Conservation (phyloP, 2,113 vertebrate species). For the Vidua chalybeata region DNA sequence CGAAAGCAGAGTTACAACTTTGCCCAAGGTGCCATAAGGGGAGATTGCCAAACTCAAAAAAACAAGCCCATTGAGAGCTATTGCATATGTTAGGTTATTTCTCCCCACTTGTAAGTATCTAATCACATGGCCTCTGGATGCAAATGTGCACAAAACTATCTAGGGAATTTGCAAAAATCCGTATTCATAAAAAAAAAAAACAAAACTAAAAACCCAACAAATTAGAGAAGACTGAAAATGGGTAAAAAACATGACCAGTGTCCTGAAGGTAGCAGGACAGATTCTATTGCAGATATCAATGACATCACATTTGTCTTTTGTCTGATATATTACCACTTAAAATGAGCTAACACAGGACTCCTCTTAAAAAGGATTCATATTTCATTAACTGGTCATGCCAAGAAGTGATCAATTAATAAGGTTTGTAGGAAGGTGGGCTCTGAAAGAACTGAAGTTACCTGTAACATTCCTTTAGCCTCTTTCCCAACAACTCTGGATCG, state of each 20-base stretch:
- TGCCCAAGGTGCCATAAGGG: background rate
- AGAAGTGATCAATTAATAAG: background rate
- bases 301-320: background rate
- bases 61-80: background rate
- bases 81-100: background rate
- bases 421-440: background rate
- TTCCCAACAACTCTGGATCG: conserved; percentile 88
- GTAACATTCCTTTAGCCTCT: conserved; percentile 91
- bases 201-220: too few species aligned
- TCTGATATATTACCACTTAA: background rate
- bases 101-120: background rate
- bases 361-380: background rate
- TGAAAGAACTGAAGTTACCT: conserved; percentile 78
- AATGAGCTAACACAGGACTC: background rate
- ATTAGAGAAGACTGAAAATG: background rate
- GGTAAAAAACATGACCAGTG: background rate
- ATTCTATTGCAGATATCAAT: background rate
- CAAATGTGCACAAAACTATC: background rate
- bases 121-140: background rate
- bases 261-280: background rate
- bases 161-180: background rate
- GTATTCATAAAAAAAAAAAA: background rate
- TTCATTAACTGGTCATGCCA: background rate
- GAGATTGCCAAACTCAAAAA: background rate
- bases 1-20: background rate